phyloP scores from a whole-genome alignment of 2,113 vertebrate species.

The Indicator maculatus region DNA sequence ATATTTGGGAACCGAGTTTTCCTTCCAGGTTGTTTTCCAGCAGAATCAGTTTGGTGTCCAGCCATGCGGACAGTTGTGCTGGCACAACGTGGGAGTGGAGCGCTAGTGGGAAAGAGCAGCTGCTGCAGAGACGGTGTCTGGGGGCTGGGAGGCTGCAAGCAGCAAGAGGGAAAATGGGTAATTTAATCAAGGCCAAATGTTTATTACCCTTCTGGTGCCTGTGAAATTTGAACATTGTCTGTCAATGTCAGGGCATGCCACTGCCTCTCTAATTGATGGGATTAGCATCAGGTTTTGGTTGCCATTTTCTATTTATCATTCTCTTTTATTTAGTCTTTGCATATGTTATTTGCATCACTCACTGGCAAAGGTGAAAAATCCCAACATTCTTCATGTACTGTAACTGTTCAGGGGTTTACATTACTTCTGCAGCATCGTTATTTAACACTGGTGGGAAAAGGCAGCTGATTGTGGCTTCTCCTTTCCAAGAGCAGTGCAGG shows the following conservation, averaged over 20 bases:
- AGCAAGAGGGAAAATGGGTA: neutral
- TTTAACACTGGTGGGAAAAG: neutral
- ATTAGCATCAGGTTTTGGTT: neutral
- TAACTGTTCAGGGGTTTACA: neutral
- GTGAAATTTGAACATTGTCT: constrained; percentile 6
- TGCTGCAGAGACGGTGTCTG: neutral
- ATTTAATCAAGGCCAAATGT: constrained; percentile 31
- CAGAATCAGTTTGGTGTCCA: neutral
- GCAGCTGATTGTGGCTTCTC: neutral
- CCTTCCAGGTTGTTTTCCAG: neutral
- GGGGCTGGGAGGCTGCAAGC: neutral
- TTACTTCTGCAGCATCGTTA: neutral
- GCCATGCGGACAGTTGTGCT: neutral
- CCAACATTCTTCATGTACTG: neutral
- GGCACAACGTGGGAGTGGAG: neutral
- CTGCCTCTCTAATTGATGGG: neutral
- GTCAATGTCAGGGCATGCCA: neutral
- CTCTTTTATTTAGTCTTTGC: neutral
- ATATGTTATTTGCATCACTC: neutral
- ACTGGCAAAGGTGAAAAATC: neutral
- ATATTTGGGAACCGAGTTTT: neutral
- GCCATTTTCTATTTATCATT: neutral
- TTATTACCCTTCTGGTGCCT: constrained; percentile 36
- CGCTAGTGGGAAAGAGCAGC: neutral
- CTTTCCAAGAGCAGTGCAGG: neutral